A percentile compares a stretch with the other conserved stretches of the same genome.
Conservation (phyloP, 1,140 invertebrate genomes). For the Eulimnadia texana region DNA sequence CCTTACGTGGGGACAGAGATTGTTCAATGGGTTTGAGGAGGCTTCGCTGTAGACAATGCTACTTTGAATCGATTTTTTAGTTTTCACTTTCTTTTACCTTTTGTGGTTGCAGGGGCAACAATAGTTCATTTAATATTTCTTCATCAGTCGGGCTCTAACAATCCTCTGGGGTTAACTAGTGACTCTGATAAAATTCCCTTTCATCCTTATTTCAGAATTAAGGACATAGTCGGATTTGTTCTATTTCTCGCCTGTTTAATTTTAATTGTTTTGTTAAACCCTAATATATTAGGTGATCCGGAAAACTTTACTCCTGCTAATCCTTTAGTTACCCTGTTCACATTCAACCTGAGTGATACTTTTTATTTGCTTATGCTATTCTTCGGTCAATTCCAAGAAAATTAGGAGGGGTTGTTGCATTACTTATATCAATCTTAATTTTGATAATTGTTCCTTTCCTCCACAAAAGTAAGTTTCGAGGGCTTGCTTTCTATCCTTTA, state of each 20-base stretch:
- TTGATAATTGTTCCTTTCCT: constrained; percentile 38
- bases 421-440: constrained; percentile 45
- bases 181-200: constrained; percentile 45
- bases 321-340: constrained; percentile 49
- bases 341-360: constrained; percentile 63
- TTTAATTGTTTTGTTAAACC: constrained; percentile 27
- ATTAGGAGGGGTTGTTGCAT: constrained; percentile 50
- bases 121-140: constrained; percentile 44
- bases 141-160: constrained; percentile 43
- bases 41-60: constrained; percentile 48
- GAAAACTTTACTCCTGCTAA: constrained; percentile 55
- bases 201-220: constrained; percentile 38
- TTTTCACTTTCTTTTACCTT: constrained; percentile 52
- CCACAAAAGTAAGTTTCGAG: constrained; percentile 35
- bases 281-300: constrained; percentile 44
- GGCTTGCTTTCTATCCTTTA: constrained; percentile 37
- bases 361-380: constrained; percentile 59
- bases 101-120: constrained; percentile 41
- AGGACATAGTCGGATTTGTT: constrained; percentile 41
- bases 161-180: constrained; percentile 40
- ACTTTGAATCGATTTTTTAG: constrained; percentile 53
- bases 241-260: constrained; percentile 34
- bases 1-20: constrained; percentile 41
- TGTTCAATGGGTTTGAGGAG: constrained; percentile 49
- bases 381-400: constrained; percentile 56